phyloP scores from a whole-genome alignment of 2,888 invertebrate genomes.

The Andrena chrysosceles region DNA sequence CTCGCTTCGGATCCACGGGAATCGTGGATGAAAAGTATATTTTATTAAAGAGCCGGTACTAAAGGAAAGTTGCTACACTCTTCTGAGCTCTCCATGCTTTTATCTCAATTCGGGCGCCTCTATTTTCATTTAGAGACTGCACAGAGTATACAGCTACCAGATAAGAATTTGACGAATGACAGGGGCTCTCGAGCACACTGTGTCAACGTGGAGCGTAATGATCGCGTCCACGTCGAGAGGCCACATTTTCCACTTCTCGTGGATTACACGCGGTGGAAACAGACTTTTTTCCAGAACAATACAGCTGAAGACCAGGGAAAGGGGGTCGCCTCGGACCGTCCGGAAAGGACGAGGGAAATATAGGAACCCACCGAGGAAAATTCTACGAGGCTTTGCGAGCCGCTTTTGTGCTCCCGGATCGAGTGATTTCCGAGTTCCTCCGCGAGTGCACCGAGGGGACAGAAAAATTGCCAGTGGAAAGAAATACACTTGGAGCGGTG shows the following conservation, averaged over 20 bases:
- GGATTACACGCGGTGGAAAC: neutral
- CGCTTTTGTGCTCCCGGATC: slow-evolving; percentile 57
- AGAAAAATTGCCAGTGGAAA: slow-evolving; percentile 49
- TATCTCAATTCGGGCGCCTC: no score
- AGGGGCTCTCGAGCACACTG: no score
- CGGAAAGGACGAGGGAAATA: slow-evolving; percentile 51
- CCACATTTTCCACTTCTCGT: neutral
- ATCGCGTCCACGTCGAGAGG: neutral
- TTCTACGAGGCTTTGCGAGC: slow-evolving; percentile 57
- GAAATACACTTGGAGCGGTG: slow-evolving; percentile 30
- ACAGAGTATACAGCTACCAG: no score
- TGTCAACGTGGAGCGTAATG: neutral
- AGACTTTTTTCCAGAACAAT: neutral
- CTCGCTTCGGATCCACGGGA: neutral
- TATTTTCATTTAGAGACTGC: no score
- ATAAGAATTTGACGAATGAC: no score
- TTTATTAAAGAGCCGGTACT: no score
- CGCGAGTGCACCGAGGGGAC: slow-evolving; percentile 21
- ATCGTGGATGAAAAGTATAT: neutral
- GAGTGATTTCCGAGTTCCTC: slow-evolving; percentile 65
- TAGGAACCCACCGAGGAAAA: slow-evolving; percentile 56
- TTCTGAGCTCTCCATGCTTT: no score
- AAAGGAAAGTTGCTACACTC: no score
- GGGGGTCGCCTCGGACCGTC: slow-evolving; percentile 9
- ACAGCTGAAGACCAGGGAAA: neutral